phyloP scores from a whole-genome alignment of 2,888 invertebrate genomes.

The Drosophila kambysellisi region DNA sequence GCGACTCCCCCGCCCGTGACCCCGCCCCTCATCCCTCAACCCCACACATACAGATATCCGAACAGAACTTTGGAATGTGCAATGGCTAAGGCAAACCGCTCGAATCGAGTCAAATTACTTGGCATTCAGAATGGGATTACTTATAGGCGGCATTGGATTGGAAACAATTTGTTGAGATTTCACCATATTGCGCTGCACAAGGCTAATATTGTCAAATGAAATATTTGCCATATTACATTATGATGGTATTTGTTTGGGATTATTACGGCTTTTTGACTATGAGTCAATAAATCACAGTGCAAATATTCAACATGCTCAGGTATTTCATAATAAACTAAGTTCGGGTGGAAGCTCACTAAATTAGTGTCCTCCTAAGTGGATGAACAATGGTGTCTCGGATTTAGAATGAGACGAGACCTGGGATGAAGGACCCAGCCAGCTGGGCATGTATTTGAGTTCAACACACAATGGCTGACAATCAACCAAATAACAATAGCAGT shows the following conservation, averaged over 20 bases:
- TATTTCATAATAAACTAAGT: conserved; percentile 9
- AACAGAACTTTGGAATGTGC: conserved; percentile 51
- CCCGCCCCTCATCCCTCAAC: not conserved
- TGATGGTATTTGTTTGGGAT: conserved; percentile 32
- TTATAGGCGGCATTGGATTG: conserved; percentile 55
- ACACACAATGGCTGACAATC: not conserved
- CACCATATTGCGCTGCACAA: conserved; percentile 14
- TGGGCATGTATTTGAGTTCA: not conserved
- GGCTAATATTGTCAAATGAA: conserved; percentile 39
- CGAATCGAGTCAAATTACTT: conserved; percentile 61
- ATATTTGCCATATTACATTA: conserved; percentile 35
- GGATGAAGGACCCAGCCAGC: no score
- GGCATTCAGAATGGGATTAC: conserved; percentile 52
- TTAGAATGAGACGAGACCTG: not conserved
- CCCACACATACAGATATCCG: conserved; percentile 25
- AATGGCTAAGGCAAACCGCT: conserved; percentile 42
- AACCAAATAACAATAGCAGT: not conserved
- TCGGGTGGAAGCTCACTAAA: not conserved
- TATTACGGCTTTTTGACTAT: conserved; percentile 24
- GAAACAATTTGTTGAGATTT: conserved; percentile 58
- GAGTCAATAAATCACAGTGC: conserved; percentile 21
- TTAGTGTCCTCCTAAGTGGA: not conserved
- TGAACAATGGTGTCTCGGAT: not conserved
- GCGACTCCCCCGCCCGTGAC: no score
- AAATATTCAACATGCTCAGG: conserved; percentile 10